A percentile compares a stretch with the other conserved stretches of the same genome.
phyloP scores from a whole-genome alignment of 2,113 vertebrate genomes.

The Xiphorhynchus elegans region DNA sequence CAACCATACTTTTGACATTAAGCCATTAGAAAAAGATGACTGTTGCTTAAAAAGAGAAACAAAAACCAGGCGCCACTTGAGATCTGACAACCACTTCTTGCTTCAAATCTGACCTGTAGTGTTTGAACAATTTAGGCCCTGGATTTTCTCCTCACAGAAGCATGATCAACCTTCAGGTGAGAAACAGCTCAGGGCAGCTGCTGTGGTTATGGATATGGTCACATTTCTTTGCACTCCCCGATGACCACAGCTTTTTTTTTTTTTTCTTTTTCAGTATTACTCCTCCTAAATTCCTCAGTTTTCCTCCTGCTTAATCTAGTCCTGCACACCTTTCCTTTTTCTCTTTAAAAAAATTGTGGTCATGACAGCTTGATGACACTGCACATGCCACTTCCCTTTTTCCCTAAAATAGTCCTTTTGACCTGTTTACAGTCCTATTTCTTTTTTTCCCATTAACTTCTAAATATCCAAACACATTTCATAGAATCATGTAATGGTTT shows the following conservation, averaged over 20 bases:
- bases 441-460: not conserved
- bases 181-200: not conserved
- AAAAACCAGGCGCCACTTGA: not conserved
- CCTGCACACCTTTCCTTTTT: not conserved
- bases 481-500: not conserved
- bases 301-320: not conserved
- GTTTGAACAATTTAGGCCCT: not conserved
- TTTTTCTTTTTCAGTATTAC: not conserved
- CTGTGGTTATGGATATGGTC: not conserved
- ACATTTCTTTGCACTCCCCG: not conserved
- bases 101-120: not conserved
- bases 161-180: not conserved
- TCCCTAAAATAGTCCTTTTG: not conserved
- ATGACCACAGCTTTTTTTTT: not conserved
- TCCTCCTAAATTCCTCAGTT: not conserved
- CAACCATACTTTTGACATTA: not conserved
- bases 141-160: not conserved
- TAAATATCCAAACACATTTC: not conserved
- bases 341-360: not conserved
- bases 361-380: not conserved
- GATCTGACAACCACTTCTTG: not conserved
- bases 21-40: not conserved
- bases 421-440: not conserved
- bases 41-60: not conserved
- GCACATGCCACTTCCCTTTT: not conserved